Base-by-base conservation (phyloP, 1,140 invertebrate genomes). In the Pseudachorutes palmiensis region DNA sequence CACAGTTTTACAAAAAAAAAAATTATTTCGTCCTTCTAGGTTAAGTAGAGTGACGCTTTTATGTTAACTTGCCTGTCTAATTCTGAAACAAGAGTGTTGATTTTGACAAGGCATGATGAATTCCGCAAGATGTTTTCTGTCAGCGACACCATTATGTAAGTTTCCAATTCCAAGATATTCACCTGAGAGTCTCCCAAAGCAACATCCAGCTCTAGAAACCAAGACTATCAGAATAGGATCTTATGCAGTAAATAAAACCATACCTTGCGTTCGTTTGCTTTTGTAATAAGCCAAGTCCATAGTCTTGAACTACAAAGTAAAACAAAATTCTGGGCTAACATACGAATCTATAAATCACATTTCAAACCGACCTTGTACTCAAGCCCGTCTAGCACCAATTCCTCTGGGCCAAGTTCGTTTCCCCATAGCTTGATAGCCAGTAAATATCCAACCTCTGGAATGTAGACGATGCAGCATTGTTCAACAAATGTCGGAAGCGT, bases 381-480 rank as follows among this genome's bases (percentile, higher is more conserved):
- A 67, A 90, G 81, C 68, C 83, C 82, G 19, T 83, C 83, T 61
- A 89, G 78, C 59, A 83, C 73, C 68, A 77, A 76, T 32, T 86
- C 79, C 28, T 83, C 79, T 55, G 74, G 77, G 32, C 75, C 78
- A 22, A 81, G 80, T 66, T 81, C 77, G 0, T 80, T 76, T 41
- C 80, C 80, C 82, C 85, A 86, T 60, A 82, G 78, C 33, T 83
- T 85, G 2, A 92, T 82, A 0, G 84, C 85, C 1, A 92, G 77
- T 41, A 92, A 78, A 79, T 89, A 91, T 0, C 90, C 89, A 67
- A 92, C 82, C 79, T 92, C 85, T 3, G 90, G 90, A 70, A 92
- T 81, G 78, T 90, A 92, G 62, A 88, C 78, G 75, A 92, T 84
- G 51, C 83, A 83, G 75, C 88, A 92, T 70, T 85, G 81, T n/a